These are phyloP conservation scores for Astyanax mexicanus DNA, from an alignment of 2,797 vertebrate species.

Conservation along the genomic window DNA sequence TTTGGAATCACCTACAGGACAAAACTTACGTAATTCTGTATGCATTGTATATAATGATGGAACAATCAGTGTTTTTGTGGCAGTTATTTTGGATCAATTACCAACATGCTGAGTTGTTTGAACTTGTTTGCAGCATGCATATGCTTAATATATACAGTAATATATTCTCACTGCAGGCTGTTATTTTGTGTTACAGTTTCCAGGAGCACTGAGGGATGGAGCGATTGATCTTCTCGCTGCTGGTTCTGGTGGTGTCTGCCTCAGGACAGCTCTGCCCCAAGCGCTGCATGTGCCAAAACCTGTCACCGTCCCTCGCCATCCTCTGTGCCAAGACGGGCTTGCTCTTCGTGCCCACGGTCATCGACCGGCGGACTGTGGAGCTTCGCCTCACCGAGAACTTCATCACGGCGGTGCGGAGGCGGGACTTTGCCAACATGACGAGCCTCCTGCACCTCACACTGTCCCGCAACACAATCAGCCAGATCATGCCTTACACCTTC, in stretches of 20 bases:
- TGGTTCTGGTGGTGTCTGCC: slow-evolving; percentile 81
- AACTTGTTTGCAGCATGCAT: no score
- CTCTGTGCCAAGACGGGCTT: slow-evolving; percentile 90
- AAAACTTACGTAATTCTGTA: no score
- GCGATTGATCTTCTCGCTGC: slow-evolving; percentile 82
- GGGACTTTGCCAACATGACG: slow-evolving; percentile 91
- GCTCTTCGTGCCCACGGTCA: slow-evolving; percentile 87
- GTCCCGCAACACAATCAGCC: slow-evolving; percentile 90
- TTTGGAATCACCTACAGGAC: no score
- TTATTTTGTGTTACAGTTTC: slow-evolving; percentile 69
- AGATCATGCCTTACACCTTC: slow-evolving; percentile 88
- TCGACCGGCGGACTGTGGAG: slow-evolving; percentile 87
- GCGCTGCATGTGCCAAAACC: slow-evolving; percentile 89
- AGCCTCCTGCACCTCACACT: slow-evolving; percentile 87
- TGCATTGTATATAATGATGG: no score
- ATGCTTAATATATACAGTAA: neutral
- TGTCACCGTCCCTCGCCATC: slow-evolving; percentile 88
- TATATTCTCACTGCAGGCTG: slow-evolving; percentile 20
- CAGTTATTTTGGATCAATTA: no score
- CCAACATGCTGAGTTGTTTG: no score
- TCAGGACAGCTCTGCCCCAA: slow-evolving; percentile 87
- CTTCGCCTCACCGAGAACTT: slow-evolving; percentile 90
- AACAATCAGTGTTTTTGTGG: no score
- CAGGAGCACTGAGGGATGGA: slow-evolving; percentile 75
- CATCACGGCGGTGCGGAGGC: slow-evolving; percentile 84